Conservation (phyloP, 2,888 invertebrate genomes). For the Labia minor region DNA sequence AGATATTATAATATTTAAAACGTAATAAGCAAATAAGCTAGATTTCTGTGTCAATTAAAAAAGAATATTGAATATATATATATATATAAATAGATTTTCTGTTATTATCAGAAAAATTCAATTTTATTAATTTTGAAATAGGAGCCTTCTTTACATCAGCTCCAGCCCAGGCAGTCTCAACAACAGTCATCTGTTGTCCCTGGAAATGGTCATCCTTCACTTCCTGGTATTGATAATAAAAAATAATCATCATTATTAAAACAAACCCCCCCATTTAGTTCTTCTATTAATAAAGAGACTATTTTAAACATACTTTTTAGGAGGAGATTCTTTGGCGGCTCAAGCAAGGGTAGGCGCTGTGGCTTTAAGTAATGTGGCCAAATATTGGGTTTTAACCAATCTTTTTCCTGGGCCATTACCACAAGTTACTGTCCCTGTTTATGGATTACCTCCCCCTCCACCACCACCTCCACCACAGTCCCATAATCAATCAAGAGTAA, state of each 20-base stretch:
- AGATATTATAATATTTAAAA: too few species aligned
- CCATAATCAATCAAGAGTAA: slow-evolving; percentile 32
- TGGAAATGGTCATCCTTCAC: not conserved
- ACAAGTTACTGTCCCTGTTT: slow-evolving; percentile 46
- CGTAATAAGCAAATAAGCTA: too few species aligned
- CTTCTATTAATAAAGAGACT: too few species aligned
- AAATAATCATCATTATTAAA: too few species aligned
- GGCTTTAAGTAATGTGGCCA: slow-evolving; percentile 63
- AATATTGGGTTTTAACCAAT: slow-evolving; percentile 76
- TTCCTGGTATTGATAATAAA: not conserved
- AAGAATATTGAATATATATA: too few species aligned
- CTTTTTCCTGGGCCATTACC: slow-evolving; percentile 65
- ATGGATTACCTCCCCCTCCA: slow-evolving; percentile 24
- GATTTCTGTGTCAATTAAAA: too few species aligned
- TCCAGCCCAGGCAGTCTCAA: slow-evolving; percentile 1
- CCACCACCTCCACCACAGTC: slow-evolving; percentile 28
- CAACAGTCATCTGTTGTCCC: not conserved
- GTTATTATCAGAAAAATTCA: too few species aligned
- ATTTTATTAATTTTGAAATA: not conserved
- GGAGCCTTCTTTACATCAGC: not conserved
- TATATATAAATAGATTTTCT: too few species aligned
- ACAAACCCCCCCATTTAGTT: too few species aligned
- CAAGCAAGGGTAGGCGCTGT: slow-evolving; percentile 41
- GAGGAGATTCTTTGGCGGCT: not conserved
- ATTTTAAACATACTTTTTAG: too few species aligned